phyloP scores from a whole-genome alignment of 2,888 invertebrate genomes.

The Drosophila ezoana region DNA sequence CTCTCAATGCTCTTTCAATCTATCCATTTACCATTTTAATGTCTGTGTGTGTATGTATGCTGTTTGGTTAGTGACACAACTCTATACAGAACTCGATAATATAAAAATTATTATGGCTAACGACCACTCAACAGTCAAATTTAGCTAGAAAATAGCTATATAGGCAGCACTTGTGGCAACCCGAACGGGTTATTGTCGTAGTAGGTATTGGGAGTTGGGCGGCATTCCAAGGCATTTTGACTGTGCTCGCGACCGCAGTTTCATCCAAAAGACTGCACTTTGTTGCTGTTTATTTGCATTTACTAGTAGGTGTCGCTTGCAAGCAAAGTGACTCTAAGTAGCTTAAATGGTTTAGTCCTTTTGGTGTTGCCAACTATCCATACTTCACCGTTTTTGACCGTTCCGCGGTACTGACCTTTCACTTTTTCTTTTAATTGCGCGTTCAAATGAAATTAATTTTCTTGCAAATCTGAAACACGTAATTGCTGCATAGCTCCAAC shows the following conservation, averaged over 20 bases:
- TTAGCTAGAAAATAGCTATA: too few species aligned
- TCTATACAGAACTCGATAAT: too few species aligned
- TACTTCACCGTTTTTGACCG: constrained; percentile 9
- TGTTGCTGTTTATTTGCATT: constrained; percentile 72
- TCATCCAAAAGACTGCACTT: constrained; percentile 58
- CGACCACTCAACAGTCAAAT: too few species aligned
- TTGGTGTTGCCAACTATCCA: constrained; percentile 1
- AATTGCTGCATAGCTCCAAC: constrained; percentile 54
- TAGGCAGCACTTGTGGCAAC: too few species aligned
- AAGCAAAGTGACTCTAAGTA: constrained; percentile 72
- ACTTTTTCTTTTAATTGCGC: constrained; percentile 71
- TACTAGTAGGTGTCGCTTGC: constrained; percentile 36
- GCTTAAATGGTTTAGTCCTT: constrained; percentile 66
- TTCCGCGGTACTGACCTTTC: constrained; percentile 50
- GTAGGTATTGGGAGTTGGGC: neutral
- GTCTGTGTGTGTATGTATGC: too few species aligned
- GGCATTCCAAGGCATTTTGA: constrained; percentile 1
- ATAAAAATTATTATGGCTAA: too few species aligned
- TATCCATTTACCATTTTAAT: too few species aligned
- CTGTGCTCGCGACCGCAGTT: constrained; percentile 33
- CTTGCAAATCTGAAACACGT: constrained; percentile 55
- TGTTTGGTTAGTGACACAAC: too few species aligned
- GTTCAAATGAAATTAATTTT: constrained; percentile 77
- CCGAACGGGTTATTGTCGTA: too few species aligned
- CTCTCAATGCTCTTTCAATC: too few species aligned